Evolutionary conservation across 2,888 invertebrate species (phyloP).

Genomic region (Tineola bisselliella): DNA sequence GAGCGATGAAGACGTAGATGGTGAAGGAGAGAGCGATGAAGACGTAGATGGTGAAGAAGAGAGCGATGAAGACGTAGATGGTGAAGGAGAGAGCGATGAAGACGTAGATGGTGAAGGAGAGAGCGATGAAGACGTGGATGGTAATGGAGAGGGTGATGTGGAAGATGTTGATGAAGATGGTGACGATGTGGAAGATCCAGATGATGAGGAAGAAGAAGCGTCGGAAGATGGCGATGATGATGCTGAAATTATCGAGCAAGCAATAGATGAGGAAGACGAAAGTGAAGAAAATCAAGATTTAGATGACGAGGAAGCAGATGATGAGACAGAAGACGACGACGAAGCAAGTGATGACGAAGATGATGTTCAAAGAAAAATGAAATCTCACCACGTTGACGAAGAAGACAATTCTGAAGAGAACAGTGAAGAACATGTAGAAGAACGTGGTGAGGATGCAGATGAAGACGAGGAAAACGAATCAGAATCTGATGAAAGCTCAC

Average conservation of each 20-base stretch:
- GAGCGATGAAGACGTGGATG: conserved; percentile 15
- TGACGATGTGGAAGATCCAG: conserved; percentile 16
- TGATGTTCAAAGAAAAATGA: neutral
- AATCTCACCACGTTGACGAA: conserved; percentile 15
- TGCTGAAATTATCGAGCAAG: conserved; percentile 4
- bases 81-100: conserved; percentile 17
- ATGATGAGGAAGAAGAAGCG: conserved; percentile 4
- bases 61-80: conserved; percentile 18
- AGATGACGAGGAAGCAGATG: conserved; percentile 8
- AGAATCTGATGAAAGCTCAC: neutral
- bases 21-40: conserved; percentile 18
- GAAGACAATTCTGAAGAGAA: conserved; percentile 13
- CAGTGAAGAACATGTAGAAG: conserved; percentile 17
- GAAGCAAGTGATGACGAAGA: conserved; percentile 12
- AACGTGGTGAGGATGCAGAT: conserved; percentile 15
- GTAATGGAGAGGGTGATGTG: conserved; percentile 16
- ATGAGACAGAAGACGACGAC: neutral
- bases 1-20: conserved; percentile 22
- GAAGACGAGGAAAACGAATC: neutral
- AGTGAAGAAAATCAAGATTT: conserved; percentile 8
- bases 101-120: conserved; percentile 13
- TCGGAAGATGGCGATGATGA: neutral
- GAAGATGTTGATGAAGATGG: conserved; percentile 15
- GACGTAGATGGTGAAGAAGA: conserved; percentile 11
- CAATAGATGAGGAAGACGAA: conserved; percentile 5